Evolutionary conservation across 2,113 vertebrate genomes (phyloP).

Genomic region (Picathartes gymnocephalus): DNA sequence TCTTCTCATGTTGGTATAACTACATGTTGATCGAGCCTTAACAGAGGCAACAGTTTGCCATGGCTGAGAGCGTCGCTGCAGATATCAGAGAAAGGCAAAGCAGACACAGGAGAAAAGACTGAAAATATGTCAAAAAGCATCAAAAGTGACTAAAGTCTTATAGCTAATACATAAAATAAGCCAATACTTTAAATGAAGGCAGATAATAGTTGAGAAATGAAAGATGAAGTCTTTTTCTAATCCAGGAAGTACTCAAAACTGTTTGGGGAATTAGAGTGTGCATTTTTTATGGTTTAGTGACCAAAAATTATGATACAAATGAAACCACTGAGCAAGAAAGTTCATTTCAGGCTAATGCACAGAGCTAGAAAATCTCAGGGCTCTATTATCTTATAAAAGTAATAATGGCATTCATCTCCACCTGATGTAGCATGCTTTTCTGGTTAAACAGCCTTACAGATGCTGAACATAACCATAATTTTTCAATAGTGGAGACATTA

Average conservation of each 20-base stretch:
- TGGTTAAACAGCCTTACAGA: background rate
- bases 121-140: background rate
- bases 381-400: background rate
- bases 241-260: background rate
- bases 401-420: constrained; percentile 1
- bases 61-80: background rate
- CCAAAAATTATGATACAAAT: constrained; percentile 33
- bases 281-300: constrained; percentile 39
- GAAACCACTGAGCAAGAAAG: constrained; percentile 48
- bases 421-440: background rate
- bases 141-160: background rate
- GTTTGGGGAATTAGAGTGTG: background rate
- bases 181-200: background rate
- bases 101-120: background rate
- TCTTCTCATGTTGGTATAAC: background rate
- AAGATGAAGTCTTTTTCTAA: background rate
- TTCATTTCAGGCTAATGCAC: constrained; percentile 39
- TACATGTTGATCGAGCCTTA: background rate
- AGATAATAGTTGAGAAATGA: background rate
- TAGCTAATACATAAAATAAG: background rate
- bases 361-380: background rate
- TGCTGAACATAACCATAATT: background rate
- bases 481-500: background rate
- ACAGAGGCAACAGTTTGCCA: background rate
- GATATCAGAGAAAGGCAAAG: background rate